phyloP scores from a whole-genome alignment of 2,888 invertebrate species.

The Lasioglossum zephyrum region DNA sequence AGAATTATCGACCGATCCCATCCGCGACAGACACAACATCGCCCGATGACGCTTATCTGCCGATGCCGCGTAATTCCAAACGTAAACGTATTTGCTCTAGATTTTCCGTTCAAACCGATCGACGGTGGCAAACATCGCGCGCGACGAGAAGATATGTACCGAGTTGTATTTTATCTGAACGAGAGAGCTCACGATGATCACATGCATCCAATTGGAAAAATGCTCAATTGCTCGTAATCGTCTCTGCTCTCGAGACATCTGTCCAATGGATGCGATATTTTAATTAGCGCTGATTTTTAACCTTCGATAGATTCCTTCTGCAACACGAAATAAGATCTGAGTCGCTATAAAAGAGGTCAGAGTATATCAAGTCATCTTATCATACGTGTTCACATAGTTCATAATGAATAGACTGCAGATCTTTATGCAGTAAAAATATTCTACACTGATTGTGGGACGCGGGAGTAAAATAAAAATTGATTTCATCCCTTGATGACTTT shows the following conservation, averaged over 20 bases:
- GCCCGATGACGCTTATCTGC: neutral
- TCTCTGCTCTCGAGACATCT: neutral
- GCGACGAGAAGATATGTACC: neutral
- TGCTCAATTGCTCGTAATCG: neutral
- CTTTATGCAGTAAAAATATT: no score
- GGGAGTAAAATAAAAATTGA: no score
- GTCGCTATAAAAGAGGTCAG: no score
- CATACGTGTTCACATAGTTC: no score
- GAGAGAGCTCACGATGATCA: neutral
- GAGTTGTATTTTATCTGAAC: neutral
- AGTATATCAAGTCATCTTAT: no score
- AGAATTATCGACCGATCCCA: constrained; percentile 13
- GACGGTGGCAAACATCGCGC: neutral
- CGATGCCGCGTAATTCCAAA: neutral
- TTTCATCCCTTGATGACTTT: no score
- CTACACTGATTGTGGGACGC: no score
- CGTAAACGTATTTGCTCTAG: constrained; percentile 39
- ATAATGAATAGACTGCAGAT: no score
- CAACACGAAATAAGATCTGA: no score
- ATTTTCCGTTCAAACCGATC: constrained; percentile 31
- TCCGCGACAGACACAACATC: neutral
- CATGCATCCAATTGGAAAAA: neutral
- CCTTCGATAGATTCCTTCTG: neutral
- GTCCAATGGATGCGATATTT: neutral
- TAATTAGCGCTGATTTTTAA: neutral